Base-by-base conservation (phyloP, 2,113 vertebrate species). In the Siphamia tubifer region DNA sequence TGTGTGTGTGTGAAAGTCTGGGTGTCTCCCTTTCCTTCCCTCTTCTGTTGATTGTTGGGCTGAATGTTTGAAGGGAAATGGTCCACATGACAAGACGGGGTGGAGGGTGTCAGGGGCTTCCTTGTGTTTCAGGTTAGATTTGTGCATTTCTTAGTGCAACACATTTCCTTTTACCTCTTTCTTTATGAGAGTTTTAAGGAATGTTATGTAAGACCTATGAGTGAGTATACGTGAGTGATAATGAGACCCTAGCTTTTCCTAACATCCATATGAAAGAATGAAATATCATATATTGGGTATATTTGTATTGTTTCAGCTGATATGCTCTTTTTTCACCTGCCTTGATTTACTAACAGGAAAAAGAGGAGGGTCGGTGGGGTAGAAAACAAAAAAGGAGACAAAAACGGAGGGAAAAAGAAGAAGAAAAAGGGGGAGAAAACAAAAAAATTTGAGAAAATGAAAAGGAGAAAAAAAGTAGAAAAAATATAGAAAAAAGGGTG, bases 21-120 rank as follows among this genome's bases (percentile, higher is more conserved):
- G 64, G 71, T 71, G 56, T 65, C 27, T 57, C 43, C 51, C 31
- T 57, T 78, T 28, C 61, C 65, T 53, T 49, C 48, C 34, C 48
- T 28, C 44, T 62, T 68, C 56, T 64, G 48, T 40, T 61, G 56
- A 74, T 40, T 40, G 31, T 38, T 24, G 49, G 47, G 15, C 65
- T 25, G 56, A 24, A 56, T 32, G 43, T 64, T 64, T 35, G n/a
- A 62, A 49, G 55, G 65, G 66, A 77, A 79, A 66, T 3, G 28
- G 43, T 23, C 44, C 30, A 10, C 49, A 32, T 61, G 40, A 77
- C 52, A 69, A 68, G 62, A 68, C 40, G 24, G 55, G 55, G 27
- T 2, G 20, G 35, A 74, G 69, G 30, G 9, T 25, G n/a, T 74
- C 30, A 20, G 30, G 38, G 10, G 16, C 13, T 24, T 51, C 17